These are phyloP conservation scores for Spilosoma lubricipeda DNA, from an alignment of 2,888 invertebrate genomes.

Conservation along the genomic window DNA sequence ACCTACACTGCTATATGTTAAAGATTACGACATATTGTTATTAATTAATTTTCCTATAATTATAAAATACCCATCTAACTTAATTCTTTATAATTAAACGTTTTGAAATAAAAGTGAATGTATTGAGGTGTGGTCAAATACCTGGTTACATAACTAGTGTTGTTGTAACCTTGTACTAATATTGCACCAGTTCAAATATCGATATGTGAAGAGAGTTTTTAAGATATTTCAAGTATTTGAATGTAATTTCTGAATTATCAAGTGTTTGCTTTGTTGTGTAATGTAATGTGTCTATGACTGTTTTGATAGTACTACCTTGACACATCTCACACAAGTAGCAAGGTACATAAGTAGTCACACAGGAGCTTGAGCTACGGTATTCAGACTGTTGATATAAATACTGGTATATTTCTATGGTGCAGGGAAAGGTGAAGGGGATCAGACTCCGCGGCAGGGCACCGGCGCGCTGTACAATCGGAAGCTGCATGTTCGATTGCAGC, in stretches of 20 bases:
- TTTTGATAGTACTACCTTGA: too few species aligned
- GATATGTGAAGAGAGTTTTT: slow-evolving; percentile 3
- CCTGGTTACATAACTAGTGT: slow-evolving; percentile 9
- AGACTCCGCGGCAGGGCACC: too few species aligned
- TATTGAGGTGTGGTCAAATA: slow-evolving; percentile 11
- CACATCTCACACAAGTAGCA: too few species aligned
- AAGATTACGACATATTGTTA: neutral
- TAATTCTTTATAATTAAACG: slow-evolving; percentile 11
- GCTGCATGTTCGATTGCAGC: too few species aligned
- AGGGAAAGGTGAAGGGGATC: too few species aligned
- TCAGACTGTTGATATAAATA: too few species aligned
- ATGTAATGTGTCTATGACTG: neutral
- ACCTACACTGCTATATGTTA: neutral
- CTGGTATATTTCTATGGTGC: too few species aligned
- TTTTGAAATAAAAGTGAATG: slow-evolving; percentile 19
- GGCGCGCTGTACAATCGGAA: too few species aligned
- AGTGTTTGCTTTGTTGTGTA: slow-evolving; percentile 9
- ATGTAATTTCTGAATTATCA: neutral
- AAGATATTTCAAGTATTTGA: slow-evolving; percentile 3
- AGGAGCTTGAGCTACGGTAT: too few species aligned
- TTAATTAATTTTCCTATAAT: slow-evolving; percentile 5
- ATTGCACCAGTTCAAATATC: slow-evolving; percentile 13
- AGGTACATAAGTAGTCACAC: too few species aligned
- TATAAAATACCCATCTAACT: slow-evolving; percentile 4
- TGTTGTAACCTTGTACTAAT: slow-evolving; percentile 8